Evolutionary conservation across 2,888 invertebrate genomes (phyloP).

Genomic region (Agonopterix subpropinquella): DNA sequence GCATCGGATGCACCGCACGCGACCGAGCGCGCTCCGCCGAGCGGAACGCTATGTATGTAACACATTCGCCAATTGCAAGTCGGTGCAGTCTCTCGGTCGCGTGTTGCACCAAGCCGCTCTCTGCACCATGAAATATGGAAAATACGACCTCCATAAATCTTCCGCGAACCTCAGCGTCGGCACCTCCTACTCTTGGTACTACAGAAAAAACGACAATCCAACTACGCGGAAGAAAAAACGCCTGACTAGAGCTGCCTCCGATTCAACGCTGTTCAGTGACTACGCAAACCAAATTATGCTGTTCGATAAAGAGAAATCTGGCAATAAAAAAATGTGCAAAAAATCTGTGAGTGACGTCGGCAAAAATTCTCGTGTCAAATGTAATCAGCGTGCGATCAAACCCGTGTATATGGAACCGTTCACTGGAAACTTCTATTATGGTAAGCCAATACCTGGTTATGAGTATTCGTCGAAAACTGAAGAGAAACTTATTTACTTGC

Average conservation of each 20-base stretch:
- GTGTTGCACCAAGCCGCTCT: conserved; percentile 40
- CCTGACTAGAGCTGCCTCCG: conserved; percentile 49
- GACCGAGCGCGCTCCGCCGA: conserved; percentile 12
- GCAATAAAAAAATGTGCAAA: conserved; percentile 53
- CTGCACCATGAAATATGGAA: conserved; percentile 70
- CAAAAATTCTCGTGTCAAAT: conserved; percentile 54
- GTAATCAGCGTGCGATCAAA: conserved; percentile 47
- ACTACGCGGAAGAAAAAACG: conserved; percentile 46
- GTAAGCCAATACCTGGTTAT: conserved; percentile 59
- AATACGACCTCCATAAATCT: conserved; percentile 69
- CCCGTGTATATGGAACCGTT: conserved; percentile 64
- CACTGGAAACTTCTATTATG: conserved; percentile 67
- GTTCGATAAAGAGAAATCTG: conserved; percentile 54
- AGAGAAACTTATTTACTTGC: conserved; percentile 59
- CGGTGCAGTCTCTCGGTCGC: conserved; percentile 45
- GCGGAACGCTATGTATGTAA: conserved; percentile 18
- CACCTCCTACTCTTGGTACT: conserved; percentile 72
- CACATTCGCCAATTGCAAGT: conserved; percentile 36
- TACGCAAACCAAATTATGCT: conserved; percentile 66
- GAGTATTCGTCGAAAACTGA: conserved; percentile 52
- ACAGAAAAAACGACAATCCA: conserved; percentile 58
- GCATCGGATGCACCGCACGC: conserved; percentile 46
- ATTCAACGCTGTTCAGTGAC: conserved; percentile 71
- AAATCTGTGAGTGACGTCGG: conserved; percentile 59
- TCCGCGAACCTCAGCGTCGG: conserved; percentile 63